These are phyloP conservation scores for Catocala fraxini DNA, from an alignment of 2,888 invertebrate species.

Conservation along the genomic window DNA sequence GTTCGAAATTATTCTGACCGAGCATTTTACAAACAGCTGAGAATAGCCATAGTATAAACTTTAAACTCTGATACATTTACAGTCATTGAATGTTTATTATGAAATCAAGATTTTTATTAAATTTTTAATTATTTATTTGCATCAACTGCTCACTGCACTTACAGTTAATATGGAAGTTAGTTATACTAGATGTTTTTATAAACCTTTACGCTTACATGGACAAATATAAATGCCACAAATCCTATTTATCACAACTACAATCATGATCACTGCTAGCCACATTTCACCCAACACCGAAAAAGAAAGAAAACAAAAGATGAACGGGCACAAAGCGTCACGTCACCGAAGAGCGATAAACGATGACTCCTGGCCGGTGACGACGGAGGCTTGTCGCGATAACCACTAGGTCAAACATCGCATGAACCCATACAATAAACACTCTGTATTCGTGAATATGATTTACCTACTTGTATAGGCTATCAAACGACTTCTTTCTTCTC, in stretches of 20 bases:
- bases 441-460: conserved; percentile 68
- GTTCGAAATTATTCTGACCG: conserved; percentile 7
- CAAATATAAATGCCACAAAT: no score
- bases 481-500: conserved; percentile 34
- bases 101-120: no score
- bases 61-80: neutral
- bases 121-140: no score
- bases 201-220: no score
- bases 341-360: conserved; percentile 64
- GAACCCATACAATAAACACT: conserved; percentile 59
- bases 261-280: neutral
- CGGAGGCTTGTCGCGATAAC: conserved; percentile 82
- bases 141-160: no score
- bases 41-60: neutral
- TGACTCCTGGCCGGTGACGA: conserved; percentile 68
- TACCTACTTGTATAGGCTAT: conserved; percentile 50
- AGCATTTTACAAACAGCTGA: neutral
- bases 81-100: neutral
- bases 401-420: conserved; percentile 77
- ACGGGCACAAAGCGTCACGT: conserved; percentile 29
- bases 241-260: neutral
- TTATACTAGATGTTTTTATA: no score
- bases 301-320: conserved; percentile 24
- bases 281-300: neutral
- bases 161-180: no score